These are phyloP conservation scores for Oryzias celebensis DNA, from an alignment of 2,113 vertebrate genomes.

Conservation along the genomic window DNA sequence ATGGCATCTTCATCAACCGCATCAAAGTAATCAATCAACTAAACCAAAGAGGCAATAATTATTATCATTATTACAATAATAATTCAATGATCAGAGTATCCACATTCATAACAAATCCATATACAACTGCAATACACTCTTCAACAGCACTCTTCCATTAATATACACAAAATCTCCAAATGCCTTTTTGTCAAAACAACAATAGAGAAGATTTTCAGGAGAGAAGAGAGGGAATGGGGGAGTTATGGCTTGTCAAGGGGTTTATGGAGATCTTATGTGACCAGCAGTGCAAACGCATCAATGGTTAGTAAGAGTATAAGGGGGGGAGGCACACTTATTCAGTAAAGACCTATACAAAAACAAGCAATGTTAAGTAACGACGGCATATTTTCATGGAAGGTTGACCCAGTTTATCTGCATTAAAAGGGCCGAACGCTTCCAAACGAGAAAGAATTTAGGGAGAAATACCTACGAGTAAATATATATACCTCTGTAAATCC, in stretches of 20 bases:
- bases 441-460: slow-evolving; percentile 70
- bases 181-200: slow-evolving; percentile 78
- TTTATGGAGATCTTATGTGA: slow-evolving; percentile 63
- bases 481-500: slow-evolving; percentile 77
- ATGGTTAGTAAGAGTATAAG: slow-evolving; percentile 67
- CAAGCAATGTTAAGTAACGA: slow-evolving; percentile 66
- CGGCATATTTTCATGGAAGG: slow-evolving; percentile 56
- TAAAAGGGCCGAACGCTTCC: slow-evolving; percentile 57
- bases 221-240: slow-evolving; percentile 46
- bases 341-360: slow-evolving; percentile 73
- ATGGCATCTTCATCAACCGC: slow-evolving; percentile 72
- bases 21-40: slow-evolving; percentile 74
- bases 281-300: slow-evolving; percentile 57
- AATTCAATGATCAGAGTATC: slow-evolving; percentile 81
- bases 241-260: slow-evolving; percentile 82
- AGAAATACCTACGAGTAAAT: slow-evolving; percentile 73
- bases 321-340: slow-evolving; percentile 76
- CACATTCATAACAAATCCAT: slow-evolving; percentile 84
- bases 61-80: slow-evolving; percentile 80
- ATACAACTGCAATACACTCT: slow-evolving; percentile 81
- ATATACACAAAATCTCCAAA: slow-evolving; percentile 81
- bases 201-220: slow-evolving; percentile 61
- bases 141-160: slow-evolving; percentile 82
- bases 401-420: slow-evolving; percentile 43
- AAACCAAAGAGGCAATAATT: slow-evolving; percentile 79